Conservation (phyloP, 2,113 vertebrate genomes). For the Rhegmatorhina hoffmannsi region DNA sequence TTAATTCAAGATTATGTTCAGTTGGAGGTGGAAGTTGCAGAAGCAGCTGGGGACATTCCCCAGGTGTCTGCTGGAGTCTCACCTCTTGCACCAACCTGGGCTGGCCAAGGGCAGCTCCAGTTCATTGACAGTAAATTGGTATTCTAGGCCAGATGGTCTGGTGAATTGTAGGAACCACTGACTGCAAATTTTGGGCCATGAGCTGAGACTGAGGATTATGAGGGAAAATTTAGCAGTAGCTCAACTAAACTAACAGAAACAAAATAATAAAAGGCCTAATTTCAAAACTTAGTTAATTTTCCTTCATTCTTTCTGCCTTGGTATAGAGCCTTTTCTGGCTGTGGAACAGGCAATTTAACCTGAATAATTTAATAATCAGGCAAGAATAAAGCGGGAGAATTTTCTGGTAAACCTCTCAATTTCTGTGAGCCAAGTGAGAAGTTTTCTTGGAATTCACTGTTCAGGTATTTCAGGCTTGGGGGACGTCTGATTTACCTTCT, state of each 20-base stretch:
- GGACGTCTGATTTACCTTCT: not conserved
- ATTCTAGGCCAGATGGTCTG: not conserved
- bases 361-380: not conserved
- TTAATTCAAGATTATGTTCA: not conserved
- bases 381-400: not conserved
- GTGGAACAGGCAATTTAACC: accelerated
- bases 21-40: not conserved
- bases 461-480: not conserved
- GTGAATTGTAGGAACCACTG: not conserved
- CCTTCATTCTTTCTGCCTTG: not conserved
- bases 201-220: not conserved
- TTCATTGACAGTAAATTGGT: accelerated
- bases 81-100: no score
- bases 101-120: not conserved
- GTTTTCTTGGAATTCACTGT: not conserved
- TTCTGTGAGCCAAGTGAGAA: not conserved
- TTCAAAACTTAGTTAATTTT: not conserved
- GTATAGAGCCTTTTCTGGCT: not conserved
- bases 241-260: not conserved
- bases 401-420: not conserved
- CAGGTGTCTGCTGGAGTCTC: not conserved
- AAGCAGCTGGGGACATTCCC: not conserved
- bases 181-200: not conserved
- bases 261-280: not conserved
- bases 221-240: accelerated